phyloP scores from a whole-genome alignment of 2,888 invertebrate species.

The Incurvaria masculella region DNA sequence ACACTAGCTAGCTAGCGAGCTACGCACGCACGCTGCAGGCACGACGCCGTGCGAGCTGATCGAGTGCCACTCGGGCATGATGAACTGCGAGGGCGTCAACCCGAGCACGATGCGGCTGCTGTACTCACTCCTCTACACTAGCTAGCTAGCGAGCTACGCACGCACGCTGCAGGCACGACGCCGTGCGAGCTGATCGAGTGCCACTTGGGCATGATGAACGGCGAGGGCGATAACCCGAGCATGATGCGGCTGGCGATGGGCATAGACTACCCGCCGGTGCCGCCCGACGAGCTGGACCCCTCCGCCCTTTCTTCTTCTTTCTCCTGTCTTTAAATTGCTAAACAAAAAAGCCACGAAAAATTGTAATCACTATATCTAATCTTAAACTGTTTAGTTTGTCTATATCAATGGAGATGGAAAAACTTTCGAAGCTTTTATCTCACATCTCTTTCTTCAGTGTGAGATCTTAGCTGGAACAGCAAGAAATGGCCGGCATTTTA shows the following conservation, averaged over 20 bases:
- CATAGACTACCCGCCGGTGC: slow-evolving; percentile 72
- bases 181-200: slow-evolving; percentile 60
- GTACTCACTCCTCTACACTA: too few relatives aligned
- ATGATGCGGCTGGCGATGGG: slow-evolving; percentile 65
- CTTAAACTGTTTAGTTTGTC: too few relatives aligned
- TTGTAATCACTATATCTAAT: too few relatives aligned
- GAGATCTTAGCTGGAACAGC: too few relatives aligned
- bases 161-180: slow-evolving; percentile 59
- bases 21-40: neutral
- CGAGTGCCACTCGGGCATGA: slow-evolving; percentile 64
- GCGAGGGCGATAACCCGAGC: slow-evolving; percentile 62
- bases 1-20: neutral
- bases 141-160: too few relatives aligned
- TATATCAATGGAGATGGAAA: too few relatives aligned
- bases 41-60: slow-evolving; percentile 39
- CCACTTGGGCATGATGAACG: slow-evolving; percentile 64
- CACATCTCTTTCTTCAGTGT: too few relatives aligned
- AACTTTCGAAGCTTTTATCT: too few relatives aligned
- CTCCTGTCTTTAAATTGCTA: too few relatives aligned
- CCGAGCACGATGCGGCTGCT: slow-evolving; percentile 65
- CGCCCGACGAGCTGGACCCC: slow-evolving; percentile 47
- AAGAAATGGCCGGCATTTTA: too few relatives aligned
- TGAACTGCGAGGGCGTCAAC: slow-evolving; percentile 61
- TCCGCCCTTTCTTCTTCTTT: too few relatives aligned
- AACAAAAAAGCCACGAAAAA: too few relatives aligned